These are phyloP conservation scores for Corticium candelabrum DNA, from an alignment of 37 sponge, comb jelly and placozoan genomes.

Conservation along the genomic window DNA sequence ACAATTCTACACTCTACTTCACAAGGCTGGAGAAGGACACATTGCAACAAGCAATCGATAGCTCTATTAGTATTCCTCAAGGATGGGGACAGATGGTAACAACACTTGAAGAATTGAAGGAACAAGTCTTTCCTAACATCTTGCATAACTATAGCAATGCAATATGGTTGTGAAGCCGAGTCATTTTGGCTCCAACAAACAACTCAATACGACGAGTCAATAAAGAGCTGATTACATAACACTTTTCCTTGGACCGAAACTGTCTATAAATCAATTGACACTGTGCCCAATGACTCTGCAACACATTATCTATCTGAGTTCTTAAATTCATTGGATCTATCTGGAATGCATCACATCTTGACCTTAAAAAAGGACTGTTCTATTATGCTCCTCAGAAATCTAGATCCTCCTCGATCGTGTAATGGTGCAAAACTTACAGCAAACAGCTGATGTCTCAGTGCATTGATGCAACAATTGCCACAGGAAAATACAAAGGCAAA, in stretches of 20 bases:
- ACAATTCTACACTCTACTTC: neutral
- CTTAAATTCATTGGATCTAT: neutral
- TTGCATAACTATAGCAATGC: too few relatives aligned
- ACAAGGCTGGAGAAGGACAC: neutral
- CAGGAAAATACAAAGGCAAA: neutral
- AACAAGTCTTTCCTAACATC: too few relatives aligned
- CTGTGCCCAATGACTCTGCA: neutral
- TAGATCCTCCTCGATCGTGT: neutral
- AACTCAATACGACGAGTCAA: neutral
- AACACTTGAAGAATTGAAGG: too few relatives aligned
- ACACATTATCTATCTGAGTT: neutral
- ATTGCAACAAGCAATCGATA: too few relatives aligned
- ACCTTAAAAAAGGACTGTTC: neutral
- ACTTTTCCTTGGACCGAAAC: neutral
- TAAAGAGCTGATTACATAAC: neutral
- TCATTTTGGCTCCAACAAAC: neutral
- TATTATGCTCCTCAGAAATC: neutral
- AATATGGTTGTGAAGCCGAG: neutral
- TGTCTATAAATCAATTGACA: neutral
- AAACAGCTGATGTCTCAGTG: neutral
- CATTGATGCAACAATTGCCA: neutral
- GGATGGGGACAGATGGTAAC: too few relatives aligned
- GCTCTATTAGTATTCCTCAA: too few relatives aligned
- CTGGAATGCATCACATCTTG: neutral
- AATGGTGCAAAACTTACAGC: neutral